These are phyloP conservation scores for Heliconius ismenius DNA, from an alignment of 2,888 invertebrate genomes.

Conservation along the genomic window DNA sequence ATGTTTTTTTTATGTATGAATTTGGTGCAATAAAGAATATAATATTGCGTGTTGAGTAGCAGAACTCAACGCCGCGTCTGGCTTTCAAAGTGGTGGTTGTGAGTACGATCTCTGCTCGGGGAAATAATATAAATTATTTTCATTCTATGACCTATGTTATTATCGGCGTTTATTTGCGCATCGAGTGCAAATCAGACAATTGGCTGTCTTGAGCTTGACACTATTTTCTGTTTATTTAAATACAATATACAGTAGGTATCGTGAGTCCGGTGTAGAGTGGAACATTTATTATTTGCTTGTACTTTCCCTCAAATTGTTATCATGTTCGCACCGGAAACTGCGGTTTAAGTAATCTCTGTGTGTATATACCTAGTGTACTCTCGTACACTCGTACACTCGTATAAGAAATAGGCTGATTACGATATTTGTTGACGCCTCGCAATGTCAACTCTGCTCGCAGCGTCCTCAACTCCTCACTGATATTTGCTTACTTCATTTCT, in stretches of 20 bases:
- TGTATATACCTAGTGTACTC: too few relatives aligned
- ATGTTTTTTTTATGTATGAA: too few relatives aligned
- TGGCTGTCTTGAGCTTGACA: background rate
- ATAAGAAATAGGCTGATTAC: background rate
- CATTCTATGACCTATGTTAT: too few relatives aligned
- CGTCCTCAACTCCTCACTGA: background rate
- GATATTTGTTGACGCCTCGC: background rate
- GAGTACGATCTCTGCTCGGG: too few relatives aligned
- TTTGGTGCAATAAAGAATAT: too few relatives aligned
- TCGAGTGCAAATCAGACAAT: background rate
- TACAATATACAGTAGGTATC: background rate
- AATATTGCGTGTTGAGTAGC: too few relatives aligned
- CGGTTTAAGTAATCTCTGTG: background rate
- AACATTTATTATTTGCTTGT: background rate
- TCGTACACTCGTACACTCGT: too few relatives aligned
- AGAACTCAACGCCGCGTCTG: too few relatives aligned
- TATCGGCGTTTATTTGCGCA: too few relatives aligned
- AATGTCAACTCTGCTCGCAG: background rate
- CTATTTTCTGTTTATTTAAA: background rate
- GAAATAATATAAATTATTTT: too few relatives aligned
- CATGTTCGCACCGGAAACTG: background rate
- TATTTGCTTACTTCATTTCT: background rate
- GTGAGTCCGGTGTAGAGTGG: background rate
- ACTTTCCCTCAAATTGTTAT: background rate
- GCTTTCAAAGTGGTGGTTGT: too few relatives aligned